Base-by-base conservation (phyloP, 2,888 invertebrate genomes). In the Steinernema hermaphroditum region DNA sequence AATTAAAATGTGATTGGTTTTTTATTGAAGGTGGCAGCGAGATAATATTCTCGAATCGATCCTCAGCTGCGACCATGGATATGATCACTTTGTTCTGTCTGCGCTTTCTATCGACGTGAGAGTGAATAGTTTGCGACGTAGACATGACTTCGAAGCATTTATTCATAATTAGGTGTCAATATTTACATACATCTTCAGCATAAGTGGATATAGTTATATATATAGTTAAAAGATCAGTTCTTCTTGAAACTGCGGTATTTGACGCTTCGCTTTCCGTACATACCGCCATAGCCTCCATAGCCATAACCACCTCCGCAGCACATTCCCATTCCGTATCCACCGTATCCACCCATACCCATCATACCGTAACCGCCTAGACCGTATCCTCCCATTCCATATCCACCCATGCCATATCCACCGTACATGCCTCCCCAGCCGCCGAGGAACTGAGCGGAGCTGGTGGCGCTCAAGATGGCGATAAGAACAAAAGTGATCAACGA, bases 371-470 rank as follows among this genome's bases (percentile, higher is more conserved):
- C 62, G 12, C 62, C 62, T 32, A 62, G 27, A 32, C 62, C 62
- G 24, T 22, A n/a, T 19, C 24, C 19, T n/a, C 62, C 62, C 29
- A 62, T 29, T 32, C 62, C 62, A 32, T 62, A 62, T 29, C 62
- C 62, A 9, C 62, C 62, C 62, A 62, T 62, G 4, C 62, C 62
- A 12, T 32, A 32, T 8, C 62, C 62, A 32, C 62, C 62, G 62
- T 62, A 62, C 62, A 62, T 62, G 27, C 62, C 62, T 29, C 62
- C 62, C 8, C n/a, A 62, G 29, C 62, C 62, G 32, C 62, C 62
- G 32, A 62, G 29, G 62, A 62, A 62, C 34, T 62, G 62, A 16
- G 62, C 34, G 16, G 62, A 32, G 32, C 32, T 34, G 62, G 14
- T 9, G 32, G 29, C 14, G 29, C 16, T 32, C 12, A 62, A 16